Conservation (phyloP, 2,888 invertebrate genomes). For the Leptopilina myrica region DNA sequence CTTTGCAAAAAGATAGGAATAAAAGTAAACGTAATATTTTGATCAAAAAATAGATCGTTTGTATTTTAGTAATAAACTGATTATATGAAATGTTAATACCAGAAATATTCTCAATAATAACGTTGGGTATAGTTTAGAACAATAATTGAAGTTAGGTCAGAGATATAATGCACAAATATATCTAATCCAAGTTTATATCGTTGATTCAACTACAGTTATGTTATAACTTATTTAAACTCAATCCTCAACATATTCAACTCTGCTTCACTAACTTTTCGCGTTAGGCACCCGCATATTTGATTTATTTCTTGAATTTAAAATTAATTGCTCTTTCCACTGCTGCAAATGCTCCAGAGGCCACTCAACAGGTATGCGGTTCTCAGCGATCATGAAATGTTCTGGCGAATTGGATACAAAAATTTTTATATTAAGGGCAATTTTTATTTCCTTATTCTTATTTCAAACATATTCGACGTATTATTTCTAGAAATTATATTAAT, state of each 20-base stretch:
- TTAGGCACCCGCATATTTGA: slow-evolving; percentile 18
- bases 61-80: not conserved
- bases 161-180: not conserved
- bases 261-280: not conserved
- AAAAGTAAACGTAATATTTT: too few relatives aligned
- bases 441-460: not conserved
- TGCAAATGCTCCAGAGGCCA: slow-evolving; percentile 22
- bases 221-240: slow-evolving; percentile 24
- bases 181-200: not conserved
- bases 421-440: not conserved
- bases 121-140: not conserved
- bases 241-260: slow-evolving; percentile 5
- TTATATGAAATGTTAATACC: not conserved
- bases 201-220: slow-evolving; percentile 6
- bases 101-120: not conserved
- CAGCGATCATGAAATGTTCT: slow-evolving; percentile 25
- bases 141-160: slow-evolving; percentile 1
- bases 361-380: slow-evolving; percentile 30
- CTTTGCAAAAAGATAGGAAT: too few relatives aligned
- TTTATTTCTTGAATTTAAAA: slow-evolving; percentile 21
- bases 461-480: not conserved
- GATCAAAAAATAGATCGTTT: not conserved
- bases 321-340: slow-evolving; percentile 15
- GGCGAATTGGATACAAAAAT: slow-evolving; percentile 2
- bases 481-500: not conserved